Evolutionary conservation across 2,113 vertebrate genomes (phyloP).

Genomic region (Typhlomys cinereus): DNA sequence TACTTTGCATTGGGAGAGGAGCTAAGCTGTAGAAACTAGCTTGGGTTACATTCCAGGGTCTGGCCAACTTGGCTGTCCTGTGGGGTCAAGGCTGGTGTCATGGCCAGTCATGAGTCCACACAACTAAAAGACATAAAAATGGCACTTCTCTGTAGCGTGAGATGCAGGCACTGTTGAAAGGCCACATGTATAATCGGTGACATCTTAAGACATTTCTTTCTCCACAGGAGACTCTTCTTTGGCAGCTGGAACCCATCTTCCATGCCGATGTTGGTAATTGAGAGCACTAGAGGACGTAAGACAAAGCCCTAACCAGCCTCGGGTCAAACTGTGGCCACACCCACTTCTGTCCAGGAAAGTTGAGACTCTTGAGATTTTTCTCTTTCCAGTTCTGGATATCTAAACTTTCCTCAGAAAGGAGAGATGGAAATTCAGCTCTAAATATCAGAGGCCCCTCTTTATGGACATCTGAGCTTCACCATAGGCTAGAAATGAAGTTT

Average conservation of each 20-base stretch:
- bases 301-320: background rate
- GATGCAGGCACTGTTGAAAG: rapidly evolving
- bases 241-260: background rate
- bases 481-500: background rate
- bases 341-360: background rate
- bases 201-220: background rate
- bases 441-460: background rate
- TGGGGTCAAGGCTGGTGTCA: constrained; percentile 12
- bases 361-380: rapidly evolving
- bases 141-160: rapidly evolving
- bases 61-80: constrained; percentile 55
- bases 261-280: background rate
- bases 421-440: background rate
- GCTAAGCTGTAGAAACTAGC: constrained; percentile 40
- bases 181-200: rapidly evolving
- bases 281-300: rapidly evolving
- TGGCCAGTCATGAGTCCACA: background rate
- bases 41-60: constrained; percentile 64
- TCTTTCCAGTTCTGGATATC: background rate
- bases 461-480: background rate
- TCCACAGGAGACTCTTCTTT: background rate
- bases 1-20: constrained; percentile 47
- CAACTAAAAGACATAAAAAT: background rate
- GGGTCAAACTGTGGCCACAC: background rate
- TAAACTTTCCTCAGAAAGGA: background rate